Conservation (phyloP, 2,888 invertebrate species). For the Xestia ashworthii region DNA sequence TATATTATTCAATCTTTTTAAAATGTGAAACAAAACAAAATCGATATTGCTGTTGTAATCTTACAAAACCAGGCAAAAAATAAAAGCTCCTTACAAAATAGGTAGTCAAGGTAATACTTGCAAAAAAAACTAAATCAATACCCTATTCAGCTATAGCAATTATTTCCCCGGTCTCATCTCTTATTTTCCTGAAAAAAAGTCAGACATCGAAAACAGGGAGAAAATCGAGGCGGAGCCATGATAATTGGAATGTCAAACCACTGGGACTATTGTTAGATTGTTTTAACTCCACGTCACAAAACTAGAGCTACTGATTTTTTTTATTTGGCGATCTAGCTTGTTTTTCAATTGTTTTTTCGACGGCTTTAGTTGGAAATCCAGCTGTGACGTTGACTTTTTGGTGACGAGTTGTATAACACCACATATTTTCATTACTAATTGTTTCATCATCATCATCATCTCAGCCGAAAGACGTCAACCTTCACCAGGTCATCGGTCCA, state of each 20-base stretch:
- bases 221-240: slow-evolving; percentile 65
- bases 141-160: slow-evolving; percentile 74
- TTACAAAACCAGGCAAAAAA: slow-evolving; percentile 21
- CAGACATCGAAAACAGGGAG: slow-evolving; percentile 71
- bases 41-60: not conserved
- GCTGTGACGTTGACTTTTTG: not conserved
- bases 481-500: too few species aligned
- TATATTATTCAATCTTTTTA: not conserved
- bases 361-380: not conserved
- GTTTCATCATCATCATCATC: too few species aligned
- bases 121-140: slow-evolving; percentile 63
- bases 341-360: slow-evolving; percentile 27
- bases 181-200: slow-evolving; percentile 71
- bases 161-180: slow-evolving; percentile 68
- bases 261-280: slow-evolving; percentile 61
- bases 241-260: slow-evolving; percentile 80
- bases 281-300: slow-evolving; percentile 61
- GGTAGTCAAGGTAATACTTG: too few species aligned
- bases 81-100: slow-evolving; percentile 31
- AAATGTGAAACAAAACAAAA: not conserved
- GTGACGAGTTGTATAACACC: not conserved
- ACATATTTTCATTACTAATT: not conserved
- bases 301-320: slow-evolving; percentile 36
- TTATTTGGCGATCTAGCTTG: not conserved
- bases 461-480: too few species aligned